These are phyloP conservation scores for Tetragnatha montana DNA, from an alignment of 2,888 invertebrate genomes.

Conservation along the genomic window DNA sequence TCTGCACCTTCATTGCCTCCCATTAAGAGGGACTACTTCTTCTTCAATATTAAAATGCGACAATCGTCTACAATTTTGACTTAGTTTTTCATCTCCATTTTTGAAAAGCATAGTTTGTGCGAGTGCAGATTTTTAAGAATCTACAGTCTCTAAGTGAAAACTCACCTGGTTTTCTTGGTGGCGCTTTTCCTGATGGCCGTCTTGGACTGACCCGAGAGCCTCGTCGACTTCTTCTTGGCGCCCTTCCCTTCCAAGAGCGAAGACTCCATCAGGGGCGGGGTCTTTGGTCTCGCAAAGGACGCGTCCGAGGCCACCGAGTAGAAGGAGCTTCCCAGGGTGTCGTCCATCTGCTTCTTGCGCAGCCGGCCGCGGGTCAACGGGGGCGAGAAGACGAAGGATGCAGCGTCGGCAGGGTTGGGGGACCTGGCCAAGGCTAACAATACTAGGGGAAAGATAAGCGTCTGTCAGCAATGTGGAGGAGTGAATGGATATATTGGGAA, in stretches of 20 bases:
- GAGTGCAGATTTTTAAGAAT: too few relatives aligned
- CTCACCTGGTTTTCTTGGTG: slow-evolving; percentile 27
- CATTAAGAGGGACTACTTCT: too few relatives aligned
- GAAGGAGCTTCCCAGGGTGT: slow-evolving; percentile 53
- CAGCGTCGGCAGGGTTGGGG: slow-evolving; percentile 28
- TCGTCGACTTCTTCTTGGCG: background rate
- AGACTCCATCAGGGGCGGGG: slow-evolving; percentile 51
- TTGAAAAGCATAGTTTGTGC: too few relatives aligned
- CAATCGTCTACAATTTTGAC: too few relatives aligned
- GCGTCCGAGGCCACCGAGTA: slow-evolving; percentile 35
- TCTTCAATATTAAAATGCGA: too few relatives aligned
- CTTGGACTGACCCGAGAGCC: background rate
- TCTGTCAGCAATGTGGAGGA: too few relatives aligned
- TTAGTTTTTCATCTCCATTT: too few relatives aligned
- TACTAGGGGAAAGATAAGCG: slow-evolving; percentile 20
- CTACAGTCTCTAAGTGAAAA: too few relatives aligned
- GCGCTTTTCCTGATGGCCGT: slow-evolving; percentile 14
- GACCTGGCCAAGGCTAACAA: slow-evolving; percentile 46
- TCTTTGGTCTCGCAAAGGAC: slow-evolving; percentile 34
- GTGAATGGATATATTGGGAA: too few relatives aligned
- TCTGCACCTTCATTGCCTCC: too few relatives aligned
- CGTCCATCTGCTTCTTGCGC: slow-evolving; percentile 52
- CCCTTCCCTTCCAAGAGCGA: slow-evolving; percentile 42
- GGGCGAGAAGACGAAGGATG: slow-evolving; percentile 74
- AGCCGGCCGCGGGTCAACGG: slow-evolving; percentile 72